Evolutionary conservation across 2,888 invertebrate genomes (phyloP), one percentile per base, ranked within the genome.

Genomic region (Ophion ellenae): DNA sequence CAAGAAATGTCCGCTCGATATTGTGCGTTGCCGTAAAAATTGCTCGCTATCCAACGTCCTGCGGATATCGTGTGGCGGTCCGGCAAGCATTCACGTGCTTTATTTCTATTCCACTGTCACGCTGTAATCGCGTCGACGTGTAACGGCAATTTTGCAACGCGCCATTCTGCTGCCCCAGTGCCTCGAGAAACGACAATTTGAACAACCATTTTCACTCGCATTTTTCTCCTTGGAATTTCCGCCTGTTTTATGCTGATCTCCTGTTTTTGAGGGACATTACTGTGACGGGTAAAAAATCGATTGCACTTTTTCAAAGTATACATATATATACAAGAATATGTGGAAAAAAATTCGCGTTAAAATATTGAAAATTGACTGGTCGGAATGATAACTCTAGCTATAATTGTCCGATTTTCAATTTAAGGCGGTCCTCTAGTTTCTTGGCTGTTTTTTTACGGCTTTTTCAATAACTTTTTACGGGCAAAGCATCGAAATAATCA

Each of bases 1-100:
- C 90, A 87, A 91, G 89, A 86, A 53, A 83, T 77, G 59, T 20
- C 71, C 2, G n/a, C 40, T 47, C 1, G 10, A 45, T 59, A 66
- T 32, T 57, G 2, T 67, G 36, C 63, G 45, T 20, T 63, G 53
- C 47, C 53, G 40, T 70, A 70, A 75, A 78, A 59, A 75, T 61
- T 28, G 17, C 28, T 28, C 9, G 28, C 64, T 17, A 74, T 17
- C 36, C 53, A 66, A 40, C 9, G 53, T 28, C 53, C 17, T 53
- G 17, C 17, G 14, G 2, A 14, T 17, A 53, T 53, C 53, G 3
- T 70, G 47, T 70, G 17, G 28, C 17, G 0, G 17, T 28, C 17
- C 7, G 53, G 11, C 10, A n/a, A n/a, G n/a, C 36, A 24, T 53
- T 70, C 10, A 14, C 2, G 10, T 24, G 17, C 45, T 28, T 24